Evolutionary conservation across 2,113 vertebrate genomes (phyloP), one percentile per base, ranked within the genome.

Genomic region (Opisthocomus hoazin): DNA sequence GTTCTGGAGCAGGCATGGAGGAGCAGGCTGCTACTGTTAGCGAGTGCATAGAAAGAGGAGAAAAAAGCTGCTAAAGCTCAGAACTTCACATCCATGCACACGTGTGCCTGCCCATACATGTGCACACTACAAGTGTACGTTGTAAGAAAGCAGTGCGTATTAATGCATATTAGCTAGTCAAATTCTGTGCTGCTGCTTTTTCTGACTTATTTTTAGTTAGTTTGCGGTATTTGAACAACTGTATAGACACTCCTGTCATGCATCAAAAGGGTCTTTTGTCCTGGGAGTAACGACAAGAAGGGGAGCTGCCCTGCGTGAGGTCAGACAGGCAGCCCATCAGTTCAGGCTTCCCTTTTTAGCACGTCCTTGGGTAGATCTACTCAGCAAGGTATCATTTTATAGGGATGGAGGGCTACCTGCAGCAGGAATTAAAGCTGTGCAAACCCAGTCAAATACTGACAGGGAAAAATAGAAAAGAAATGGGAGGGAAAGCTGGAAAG

Each of bases 91-190:
- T 15, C 17, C 51, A 2, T 2, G 20, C 27, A 19, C 41, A 16
- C 3, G 0, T 6, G 30, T 7, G 27, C 46, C 24, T 3, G 50
- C 6, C 5, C 37, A 5, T 11, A 2, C 3, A 3, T 5, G 18
- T 60, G 32, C 16, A 6, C 7, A 1, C 37, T 13, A 6, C 73
- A 29, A 11, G 12, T 4, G 37, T 11, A 5, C 2, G 1, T 14
- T 22, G 12, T 19, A 9, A 57, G 18, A 19, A 30, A 36, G 26
- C 39, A 16, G 1, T 22, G 91, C 24, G 1, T 18, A 9, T 46
- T 6, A 16, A 1, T 22, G 91, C 24, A 1, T 18, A 9, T 46
- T 6, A 30, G 19, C 66, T 12, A 2, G 9, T 14, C 50, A 16
- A 3, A 45, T 53, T 29, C 41, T 19, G 37, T 19, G 32, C 70